phyloP scores from a whole-genome alignment of 2,888 invertebrate genomes.

The Toxonevra muliebris region DNA sequence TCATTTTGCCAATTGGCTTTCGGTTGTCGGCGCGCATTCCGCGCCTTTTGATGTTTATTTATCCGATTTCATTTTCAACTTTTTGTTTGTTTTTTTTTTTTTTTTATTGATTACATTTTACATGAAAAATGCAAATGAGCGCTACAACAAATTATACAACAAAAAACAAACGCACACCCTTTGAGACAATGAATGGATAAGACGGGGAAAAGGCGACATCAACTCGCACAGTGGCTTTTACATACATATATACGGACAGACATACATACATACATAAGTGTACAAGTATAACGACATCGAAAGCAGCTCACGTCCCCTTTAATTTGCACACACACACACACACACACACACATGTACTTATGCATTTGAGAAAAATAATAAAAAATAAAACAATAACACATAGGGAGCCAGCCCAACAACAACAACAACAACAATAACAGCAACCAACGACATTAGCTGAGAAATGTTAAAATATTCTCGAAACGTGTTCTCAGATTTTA shows the following conservation, averaged over 20 bases:
- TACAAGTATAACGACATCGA: too few species aligned
- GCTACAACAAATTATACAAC: background rate
- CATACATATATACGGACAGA: too few species aligned
- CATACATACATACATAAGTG: too few species aligned
- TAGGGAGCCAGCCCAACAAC: conserved; percentile 6
- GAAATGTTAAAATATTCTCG: conserved; percentile 51
- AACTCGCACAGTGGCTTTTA: too few species aligned
- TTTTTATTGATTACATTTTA: background rate
- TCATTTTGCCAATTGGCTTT: background rate
- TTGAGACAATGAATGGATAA: background rate
- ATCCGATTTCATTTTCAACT: conserved; percentile 14
- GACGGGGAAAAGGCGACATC: too few species aligned
- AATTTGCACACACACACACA: too few species aligned
- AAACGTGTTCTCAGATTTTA: conserved; percentile 54
- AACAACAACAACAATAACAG: conserved; percentile 6
- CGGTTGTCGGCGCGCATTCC: background rate
- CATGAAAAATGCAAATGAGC: conserved; percentile 11
- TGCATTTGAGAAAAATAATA: too few species aligned
- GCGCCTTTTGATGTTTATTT: conserved; percentile 4
- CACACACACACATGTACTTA: too few species aligned
- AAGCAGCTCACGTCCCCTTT: too few species aligned
- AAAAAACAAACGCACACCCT: background rate
- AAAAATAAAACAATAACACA: too few species aligned
- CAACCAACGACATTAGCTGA: conserved; percentile 7
- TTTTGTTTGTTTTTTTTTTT: background rate